Percentiles rank a stretch among this genome's conserved stretches.
Evolutionary conservation across 2,888 invertebrate genomes (phyloP).

Genomic region (Sialis lutaria): DNA sequence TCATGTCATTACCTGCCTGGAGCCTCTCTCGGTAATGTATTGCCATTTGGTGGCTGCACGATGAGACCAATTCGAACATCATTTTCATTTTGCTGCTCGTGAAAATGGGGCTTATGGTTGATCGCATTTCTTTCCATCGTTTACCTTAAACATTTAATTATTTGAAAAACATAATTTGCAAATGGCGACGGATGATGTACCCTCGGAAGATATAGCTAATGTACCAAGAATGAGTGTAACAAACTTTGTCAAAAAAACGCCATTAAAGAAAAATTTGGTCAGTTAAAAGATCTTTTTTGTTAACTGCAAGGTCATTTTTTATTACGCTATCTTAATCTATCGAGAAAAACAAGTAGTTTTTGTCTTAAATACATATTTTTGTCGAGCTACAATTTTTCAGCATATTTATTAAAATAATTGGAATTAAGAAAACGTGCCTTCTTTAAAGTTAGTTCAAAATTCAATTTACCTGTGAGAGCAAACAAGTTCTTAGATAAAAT

Average conservation of each 20-base stretch:
- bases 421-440: background rate
- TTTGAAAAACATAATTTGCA: background rate
- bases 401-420: background rate
- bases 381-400: background rate
- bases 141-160: conserved; percentile 1
- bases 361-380: too few relatives aligned
- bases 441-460: conserved; percentile 22
- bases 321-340: too few relatives aligned
- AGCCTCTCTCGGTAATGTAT: conserved; percentile 3
- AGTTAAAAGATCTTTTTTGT: too few relatives aligned
- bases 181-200: too few relatives aligned
- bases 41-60: conserved; percentile 1
- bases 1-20: background rate
- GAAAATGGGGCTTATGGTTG: conserved; percentile 7
- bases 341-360: too few relatives aligned
- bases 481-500: conserved; percentile 9
- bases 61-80: conserved; percentile 6
- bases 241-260: too few relatives aligned
- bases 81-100: conserved; percentile 7
- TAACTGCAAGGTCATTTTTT: too few relatives aligned
- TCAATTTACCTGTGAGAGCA: conserved; percentile 8
- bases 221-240: too few relatives aligned
- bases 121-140: conserved; percentile 6
- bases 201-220: too few relatives aligned
- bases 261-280: too few relatives aligned